Evolutionary conservation across 2,113 vertebrate genomes (phyloP), one percentile per base, ranked within the genome.

Genomic region (Vicugna pacos): DNA sequence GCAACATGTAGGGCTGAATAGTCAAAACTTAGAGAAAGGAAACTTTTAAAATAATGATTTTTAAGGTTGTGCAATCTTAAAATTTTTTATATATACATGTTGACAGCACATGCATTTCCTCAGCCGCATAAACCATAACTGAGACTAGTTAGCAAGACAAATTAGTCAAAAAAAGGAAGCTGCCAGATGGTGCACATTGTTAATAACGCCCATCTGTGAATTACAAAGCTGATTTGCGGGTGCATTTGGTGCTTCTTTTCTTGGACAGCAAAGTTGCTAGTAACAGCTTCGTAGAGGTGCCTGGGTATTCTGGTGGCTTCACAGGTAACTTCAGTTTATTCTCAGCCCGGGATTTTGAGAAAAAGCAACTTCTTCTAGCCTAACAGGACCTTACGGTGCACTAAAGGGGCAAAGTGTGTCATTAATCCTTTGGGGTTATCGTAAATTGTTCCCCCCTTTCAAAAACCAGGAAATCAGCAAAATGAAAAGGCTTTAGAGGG

Each of bases 141-240:
- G 93, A 93, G 70, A 79, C 96, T 96, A 95, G 96, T 97, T 97
- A 97, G 86, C 95, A 97, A 97, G 96, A 98, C 97, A 97, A 95
- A 96, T 97, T 89, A 89, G 93, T 94, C 92, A 87, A 88, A 96
- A 93, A 94, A 80, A 91, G 67, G 93, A 87, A 87, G 80, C 73
- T 60, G 90, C 92, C 97, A 97, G 96, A 96, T 97, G 96, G 97
- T 38, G 38, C 58, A 94, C 69, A 24, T 87, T 95, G 96, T 97
- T 97, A 97, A 97, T 97, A 97, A 98, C 0, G 26, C 86, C 97
- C 97, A 97, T 95, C 93, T 97, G 97, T 95, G 97, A 96, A 92
- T 96, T 92, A 88, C 38, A 10, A 82, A 83, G 93, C 89, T 97
- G 86, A 97, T 94, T 96, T 95, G 95, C 0, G 9, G 35, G 54